Conservation (phyloP, 2,797 vertebrate species). For the Platyrinchus mystaceus region DNA sequence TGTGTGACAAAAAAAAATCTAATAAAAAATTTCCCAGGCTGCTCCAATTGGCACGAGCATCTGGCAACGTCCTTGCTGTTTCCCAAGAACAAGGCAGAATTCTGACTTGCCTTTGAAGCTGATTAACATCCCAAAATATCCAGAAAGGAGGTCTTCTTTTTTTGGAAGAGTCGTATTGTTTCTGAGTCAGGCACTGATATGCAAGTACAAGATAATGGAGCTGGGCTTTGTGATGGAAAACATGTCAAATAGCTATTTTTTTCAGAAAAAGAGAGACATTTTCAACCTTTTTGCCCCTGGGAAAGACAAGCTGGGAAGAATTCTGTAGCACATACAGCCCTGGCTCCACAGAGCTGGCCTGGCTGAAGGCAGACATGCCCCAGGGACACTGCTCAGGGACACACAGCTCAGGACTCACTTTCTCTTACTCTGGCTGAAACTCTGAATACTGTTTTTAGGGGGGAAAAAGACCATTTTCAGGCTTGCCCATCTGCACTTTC, state of each 20-base stretch:
- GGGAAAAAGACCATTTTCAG: not conserved
- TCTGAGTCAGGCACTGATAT: constrained; percentile 45
- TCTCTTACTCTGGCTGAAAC: not conserved
- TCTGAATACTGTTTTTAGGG: not conserved
- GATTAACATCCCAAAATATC: constrained; percentile 61
- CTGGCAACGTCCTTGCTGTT: constrained; percentile 48
- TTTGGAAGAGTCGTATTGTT: constrained; percentile 48
- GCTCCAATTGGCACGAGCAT: constrained; percentile 15
- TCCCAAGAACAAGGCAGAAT: constrained; percentile 50
- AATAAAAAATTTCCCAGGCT: constrained; percentile 40
- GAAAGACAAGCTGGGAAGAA: not conserved
- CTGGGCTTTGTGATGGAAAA: constrained; percentile 9
- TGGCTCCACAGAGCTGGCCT: not conserved
- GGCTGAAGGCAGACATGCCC: not conserved
- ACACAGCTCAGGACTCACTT: not conserved
- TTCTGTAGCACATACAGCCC: not conserved
- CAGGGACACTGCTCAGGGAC: not conserved
- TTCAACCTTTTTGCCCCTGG: not conserved
- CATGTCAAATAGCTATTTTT: not conserved
- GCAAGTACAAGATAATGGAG: not conserved
- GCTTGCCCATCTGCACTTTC: not conserved
- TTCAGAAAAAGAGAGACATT: not conserved
- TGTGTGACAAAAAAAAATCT: not conserved
- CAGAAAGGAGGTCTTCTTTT: constrained; percentile 65
- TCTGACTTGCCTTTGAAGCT: constrained; percentile 26